Base-by-base conservation (phyloP, 2,113 vertebrate species). In the Psophia crepitans region DNA sequence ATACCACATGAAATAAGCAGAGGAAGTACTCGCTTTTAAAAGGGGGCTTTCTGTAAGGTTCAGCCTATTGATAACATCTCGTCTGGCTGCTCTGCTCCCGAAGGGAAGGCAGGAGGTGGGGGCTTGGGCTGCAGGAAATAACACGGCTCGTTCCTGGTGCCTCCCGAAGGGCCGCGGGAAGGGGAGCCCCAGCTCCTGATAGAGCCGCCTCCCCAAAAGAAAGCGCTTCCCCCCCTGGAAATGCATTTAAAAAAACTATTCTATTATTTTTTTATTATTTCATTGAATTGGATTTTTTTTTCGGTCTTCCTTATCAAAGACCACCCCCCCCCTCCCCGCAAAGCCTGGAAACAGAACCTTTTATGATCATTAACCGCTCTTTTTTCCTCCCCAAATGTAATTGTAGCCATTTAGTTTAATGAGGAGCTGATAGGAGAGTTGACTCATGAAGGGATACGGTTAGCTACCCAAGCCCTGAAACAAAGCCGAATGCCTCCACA, bases 1-100 rank as follows among this genome's bases (percentile, higher is more conserved):
- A 96, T 97, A 94, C 98, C 97, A 96, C 98, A 97, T 97, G 97
- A 98, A 98, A 97, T 97, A 95, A 97, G 97, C 97, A 96, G 95
- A 97, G 97, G 97, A 98, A 98, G 96, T 96, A 96, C 96, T 96
- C 60, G 58, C 95, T 98, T 98, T 97, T 97, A 97, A 97, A 89
- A 96, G 96, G 96, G 97, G 95, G 91, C 91, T 97, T 96, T 97
- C 96, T 76, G 57, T 96, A 97, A 96, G 94, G 93, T 93, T 95
- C 96, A 86, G 87, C 74, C 97, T 94, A 73, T 95, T 96, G 98
- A 98, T 98, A 98, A 97, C 97, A 98, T 98, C 98, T 97, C 16
- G 93, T 97, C 97, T 98, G 98, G 97, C 98, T 97, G 87, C 96
- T 96, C 93, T 54, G 91, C 92, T 96, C 82, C 96, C 49, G n/a